Base-by-base conservation (phyloP, 2,888 invertebrate genomes). In the Rotaria socialis region DNA sequence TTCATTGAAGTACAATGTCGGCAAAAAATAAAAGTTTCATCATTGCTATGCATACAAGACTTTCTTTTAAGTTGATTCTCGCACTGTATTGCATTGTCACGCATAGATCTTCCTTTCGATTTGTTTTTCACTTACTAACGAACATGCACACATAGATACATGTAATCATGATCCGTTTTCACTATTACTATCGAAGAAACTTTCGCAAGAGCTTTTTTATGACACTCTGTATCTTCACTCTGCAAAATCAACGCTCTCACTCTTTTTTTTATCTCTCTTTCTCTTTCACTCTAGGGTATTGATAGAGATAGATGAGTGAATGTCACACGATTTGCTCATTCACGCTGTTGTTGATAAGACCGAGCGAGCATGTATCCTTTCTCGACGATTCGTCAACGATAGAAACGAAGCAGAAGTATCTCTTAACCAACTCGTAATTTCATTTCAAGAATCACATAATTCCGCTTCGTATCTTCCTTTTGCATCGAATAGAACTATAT, bases 261-360 rank as follows among this genome's bases (percentile, higher is more conserved):
- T 35, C 67, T 67, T 35, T 60, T 2, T 35, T 35, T 2, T 60
- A 1, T 35, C 35, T 35, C 7, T 67, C 67, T 35, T 35, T 35
- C 35, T 67, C 16, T 35, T 3, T 67, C 41, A 67, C 67, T 35
- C 67, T 67, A 41, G 67, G 35, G 67, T 67, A 67, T 67, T 8
- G 67, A 67, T 67, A 67, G 41, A 67, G 67, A 67, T 67, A 67
- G 67, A 67, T 67, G 67, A 67, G 67, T 2, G 67, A 67, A 67
- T 67, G 67, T 67, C 67, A 67, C 67, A 67, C 67, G 67, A 67
- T 67, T 67, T 67, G 35, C 67, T 67, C 67, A 67, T 67, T 67
- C 67, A 67, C 67, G 35, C 67, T 67, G 35, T 67, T 67, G 35
- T 41, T 35, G 67, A 67, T 67, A 67, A 67, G 67, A 67, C 27